phyloP scores from a whole-genome alignment of 2,888 invertebrate species.

The Elysia crispata region DNA sequence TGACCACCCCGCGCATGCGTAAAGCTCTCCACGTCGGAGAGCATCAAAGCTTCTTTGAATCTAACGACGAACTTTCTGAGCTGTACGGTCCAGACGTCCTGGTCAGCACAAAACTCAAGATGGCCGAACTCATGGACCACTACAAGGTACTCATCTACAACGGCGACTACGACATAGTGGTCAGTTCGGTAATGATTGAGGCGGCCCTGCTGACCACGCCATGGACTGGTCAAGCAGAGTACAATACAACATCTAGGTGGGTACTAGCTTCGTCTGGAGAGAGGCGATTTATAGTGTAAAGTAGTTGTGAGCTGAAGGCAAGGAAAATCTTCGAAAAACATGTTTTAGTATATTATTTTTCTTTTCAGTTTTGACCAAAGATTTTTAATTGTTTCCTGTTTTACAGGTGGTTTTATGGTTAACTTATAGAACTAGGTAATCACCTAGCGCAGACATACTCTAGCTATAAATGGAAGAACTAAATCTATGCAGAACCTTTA shows the following conservation, averaged over 20 bases:
- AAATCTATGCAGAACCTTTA: too few species aligned
- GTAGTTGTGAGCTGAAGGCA: too few species aligned
- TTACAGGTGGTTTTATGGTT: too few species aligned
- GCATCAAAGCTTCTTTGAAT: not conserved
- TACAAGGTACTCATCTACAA: slow-evolving; percentile 47
- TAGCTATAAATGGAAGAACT: too few species aligned
- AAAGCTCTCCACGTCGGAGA: slow-evolving; percentile 37
- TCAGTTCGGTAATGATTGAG: slow-evolving; percentile 45
- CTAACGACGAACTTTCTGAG: slow-evolving; percentile 39
- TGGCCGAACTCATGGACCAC: slow-evolving; percentile 38
- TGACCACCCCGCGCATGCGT: slow-evolving; percentile 13
- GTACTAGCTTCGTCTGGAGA: too few species aligned
- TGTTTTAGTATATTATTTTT: too few species aligned
- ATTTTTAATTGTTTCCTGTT: too few species aligned
- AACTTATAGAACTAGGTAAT: too few species aligned
- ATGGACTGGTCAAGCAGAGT: slow-evolving; percentile 36
- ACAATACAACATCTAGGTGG: slow-evolving; percentile 37
- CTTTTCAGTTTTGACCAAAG: too few species aligned
- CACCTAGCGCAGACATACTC: too few species aligned
- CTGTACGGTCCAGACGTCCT: slow-evolving; percentile 42
- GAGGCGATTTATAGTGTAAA: too few species aligned
- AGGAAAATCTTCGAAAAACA: too few species aligned
- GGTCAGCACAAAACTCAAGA: slow-evolving; percentile 39
- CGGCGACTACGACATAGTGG: slow-evolving; percentile 44
- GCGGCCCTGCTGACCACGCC: slow-evolving; percentile 42